Base-by-base conservation (phyloP, 2,797 vertebrate species). In the Brachymystax lenok region DNA sequence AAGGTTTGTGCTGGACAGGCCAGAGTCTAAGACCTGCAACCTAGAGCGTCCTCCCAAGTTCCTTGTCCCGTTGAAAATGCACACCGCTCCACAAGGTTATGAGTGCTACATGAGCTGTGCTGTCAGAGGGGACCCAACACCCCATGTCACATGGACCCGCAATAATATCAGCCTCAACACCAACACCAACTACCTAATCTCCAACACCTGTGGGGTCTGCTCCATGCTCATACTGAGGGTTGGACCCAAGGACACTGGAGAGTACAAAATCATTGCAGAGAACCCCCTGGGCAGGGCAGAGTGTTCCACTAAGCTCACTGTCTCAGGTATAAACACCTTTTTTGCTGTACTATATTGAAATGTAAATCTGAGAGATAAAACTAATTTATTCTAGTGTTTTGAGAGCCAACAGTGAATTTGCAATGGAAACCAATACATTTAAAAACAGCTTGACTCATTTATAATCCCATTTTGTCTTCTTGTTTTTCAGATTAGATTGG, bases 61-160 rank as follows among this genome's bases (percentile, higher is more conserved):
- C 84, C 82, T 96, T 0, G 95, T 96, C n/a, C 92, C 94, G 0
- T 77, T 99, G 71, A 97, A 97, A 88, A 73, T 91, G 14, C 97
- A 98, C n/a, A 86, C 94, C 10, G 95, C 97, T 81, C 96, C 95
- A 0, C 84, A 89, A 0, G 97, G 97, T 21, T 97, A 95, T 0
- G 95, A 97, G 75, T 98, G 97, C 78, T 94, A 85, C 82, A 98
- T 99, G 97, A 99, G 90, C 89, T 99, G 98, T 7, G 52, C 52
- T 7, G 19, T 56, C 17, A 17, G 52, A 19, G 52, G 52, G 19
- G 16, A 19, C 17, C 98, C 98, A 0, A 73, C 74, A 0, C 97
- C 98, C 0, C 94, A 91, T 1, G 79, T 99, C 80, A 97, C 94
- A 3, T 99, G 98, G 98, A 96, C 96, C 83, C 95, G 93, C 74